Evolutionary conservation across 2,888 invertebrate genomes (phyloP).

Genomic region (Thyatira batis): DNA sequence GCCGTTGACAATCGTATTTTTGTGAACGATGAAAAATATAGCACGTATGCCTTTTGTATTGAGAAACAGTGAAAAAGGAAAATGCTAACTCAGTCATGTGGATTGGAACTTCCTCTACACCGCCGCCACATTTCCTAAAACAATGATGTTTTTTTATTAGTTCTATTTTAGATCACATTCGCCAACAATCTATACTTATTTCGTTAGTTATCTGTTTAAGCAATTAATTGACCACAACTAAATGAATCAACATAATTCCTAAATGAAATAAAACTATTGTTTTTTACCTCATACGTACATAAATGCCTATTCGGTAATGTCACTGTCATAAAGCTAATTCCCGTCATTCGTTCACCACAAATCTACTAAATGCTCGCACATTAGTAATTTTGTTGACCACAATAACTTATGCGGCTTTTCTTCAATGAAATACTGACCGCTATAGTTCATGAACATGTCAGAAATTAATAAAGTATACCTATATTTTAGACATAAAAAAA

Average conservation of each 20-base stretch:
- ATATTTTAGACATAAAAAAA: no score
- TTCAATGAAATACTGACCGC: background rate
- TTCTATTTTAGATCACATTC: no score
- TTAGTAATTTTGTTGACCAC: background rate
- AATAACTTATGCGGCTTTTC: background rate
- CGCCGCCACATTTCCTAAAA: background rate
- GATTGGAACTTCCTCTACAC: background rate
- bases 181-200: no score
- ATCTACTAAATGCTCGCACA: background rate
- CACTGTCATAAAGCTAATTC: background rate
- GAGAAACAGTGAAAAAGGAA: background rate
- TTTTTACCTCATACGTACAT: background rate
- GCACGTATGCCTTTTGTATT: constrained; percentile 27
- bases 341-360: background rate
- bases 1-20: constrained; percentile 43
- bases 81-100: background rate
- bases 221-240: no score
- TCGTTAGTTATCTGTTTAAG: no score
- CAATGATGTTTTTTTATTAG: no score
- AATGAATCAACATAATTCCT: no score
- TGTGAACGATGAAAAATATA: constrained; percentile 41
- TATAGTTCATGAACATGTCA: background rate
- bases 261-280: no score
- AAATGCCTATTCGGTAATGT: background rate
- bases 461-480: background rate